Base-by-base conservation (phyloP, 1,140 invertebrate genomes). In the Hylaeus anthracinus region DNA sequence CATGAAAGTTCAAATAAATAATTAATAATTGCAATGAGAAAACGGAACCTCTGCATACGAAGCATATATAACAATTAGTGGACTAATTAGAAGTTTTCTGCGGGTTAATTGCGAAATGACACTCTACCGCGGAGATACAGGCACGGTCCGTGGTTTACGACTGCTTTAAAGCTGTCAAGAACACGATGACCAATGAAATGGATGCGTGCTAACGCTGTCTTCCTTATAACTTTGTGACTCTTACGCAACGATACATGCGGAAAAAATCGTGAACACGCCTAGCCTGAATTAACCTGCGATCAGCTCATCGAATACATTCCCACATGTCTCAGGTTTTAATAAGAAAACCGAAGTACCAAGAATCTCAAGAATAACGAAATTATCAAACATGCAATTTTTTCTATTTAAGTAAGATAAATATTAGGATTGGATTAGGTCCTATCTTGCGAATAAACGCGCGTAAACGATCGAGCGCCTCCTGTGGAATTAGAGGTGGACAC, bases 181-280 rank as follows among this genome's bases (percentile, higher is more conserved):
- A 89, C 89, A 91, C 85, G 88, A 82, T 83, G 85, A 86, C 84
- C 87, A 86, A 90, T 91, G 88, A 88, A 90, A 91, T 90, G 90
- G 87, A 79, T 81, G 86, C 88, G 85, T 85, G 82, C 74, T 64
- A 75, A 56, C 66, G 70, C 64, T 69, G 76, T 86, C 85, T 89
- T 90, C 88, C 87, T 90, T 90, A 83, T 89, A 83, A 86, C 77
- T 90, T 90, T 89, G 89, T 72, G 75, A 63, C 63, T 58, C 69
- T 86, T 85, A 81, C 53, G 71, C 79, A 86, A 87, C 64, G 79
- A 82, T 69, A 78, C 60, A 61, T 15, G 48, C 9, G 14, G 45
- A 76, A 86, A 51, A 81, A 81, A 79, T 83, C 73, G 14, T 70
- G 56, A 14, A 37, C 53, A 15, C 67, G 51, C 67, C 43, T 48